Evolutionary conservation across 2,888 invertebrate species (phyloP), one percentile per base, ranked within the genome.

Genomic region (Aquatica leii): DNA sequence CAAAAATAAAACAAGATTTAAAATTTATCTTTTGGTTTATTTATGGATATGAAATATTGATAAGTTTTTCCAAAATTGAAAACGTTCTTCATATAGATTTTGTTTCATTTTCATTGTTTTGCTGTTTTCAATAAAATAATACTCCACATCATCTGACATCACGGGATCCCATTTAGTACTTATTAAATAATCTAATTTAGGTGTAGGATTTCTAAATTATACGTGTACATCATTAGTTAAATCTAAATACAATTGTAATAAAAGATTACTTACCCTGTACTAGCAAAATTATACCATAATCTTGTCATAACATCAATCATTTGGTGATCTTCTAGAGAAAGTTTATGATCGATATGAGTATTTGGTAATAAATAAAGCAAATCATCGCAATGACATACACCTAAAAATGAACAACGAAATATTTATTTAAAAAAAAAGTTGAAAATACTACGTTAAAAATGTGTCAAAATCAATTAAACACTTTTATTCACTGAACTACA

Each of bases 201-300:
- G 84, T 11, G 86, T 91, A 0, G 92, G 92, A 78, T 91, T 86
- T 50, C 92, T 91, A 75, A 24, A 84, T n/a, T n/a, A n/a, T n/a
- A n/a, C n/a, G n/a, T n/a, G n/a, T n/a, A n/a, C n/a, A n/a, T n/a
- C n/a, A n/a, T n/a, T n/a, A n/a, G n/a, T n/a, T n/a, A n/a, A n/a
- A n/a, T n/a, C n/a, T n/a, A n/a, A n/a, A n/a, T n/a, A n/a, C n/a
- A n/a, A n/a, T n/a, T n/a, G n/a, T n/a, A n/a, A n/a, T n/a, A n/a
- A n/a, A n/a, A n/a, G n/a, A n/a, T 11, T 24, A 5, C 18, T 41
- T 63, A 92, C 92, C 90, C 90, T 51, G 85, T 84, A 53, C 84
- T 87, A 0, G 93, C 93, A 75, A 94, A 93, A 77, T 92, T 92
- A 0, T 87, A 87, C 90, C 92, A 93, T 41, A 91, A 76, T 0